Percentiles rank a stretch among this genome's conserved stretches.
phyloP scores from a whole-genome alignment of 2,797 vertebrate genomes.

The Lutjanus argentimaculatus region DNA sequence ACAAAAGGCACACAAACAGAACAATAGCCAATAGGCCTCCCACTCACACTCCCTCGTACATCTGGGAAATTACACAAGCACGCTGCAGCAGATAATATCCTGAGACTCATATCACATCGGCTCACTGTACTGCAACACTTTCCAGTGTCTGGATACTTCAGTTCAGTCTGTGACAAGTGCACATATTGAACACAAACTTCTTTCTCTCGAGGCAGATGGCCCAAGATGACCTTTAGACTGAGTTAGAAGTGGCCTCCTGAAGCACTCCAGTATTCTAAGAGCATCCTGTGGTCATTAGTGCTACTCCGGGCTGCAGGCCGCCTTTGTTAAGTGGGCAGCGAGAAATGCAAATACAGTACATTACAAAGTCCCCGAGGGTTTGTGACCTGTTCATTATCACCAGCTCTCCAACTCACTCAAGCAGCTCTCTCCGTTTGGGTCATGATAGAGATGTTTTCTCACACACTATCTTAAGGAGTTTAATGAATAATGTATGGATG shows the following conservation, averaged over 20 bases:
- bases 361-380: constrained; percentile 16
- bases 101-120: constrained; percentile 19
- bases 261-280: constrained; percentile 29
- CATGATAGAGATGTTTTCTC: constrained; percentile 59
- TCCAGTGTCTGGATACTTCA: not conserved
- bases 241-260: constrained; percentile 22
- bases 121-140: not conserved
- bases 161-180: constrained; percentile 11
- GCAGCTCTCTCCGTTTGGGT: constrained; percentile 48
- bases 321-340: constrained; percentile 47
- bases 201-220: constrained; percentile 8
- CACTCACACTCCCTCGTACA: constrained; percentile 43
- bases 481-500: constrained; percentile 73
- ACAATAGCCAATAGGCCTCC: constrained; percentile 42
- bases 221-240: constrained; percentile 26
- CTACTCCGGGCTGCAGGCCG: constrained; percentile 31
- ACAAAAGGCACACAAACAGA: constrained; percentile 43
- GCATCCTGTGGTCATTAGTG: constrained; percentile 59
- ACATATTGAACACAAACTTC: constrained; percentile 40
- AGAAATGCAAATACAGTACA: constrained; percentile 60
- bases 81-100: constrained; percentile 19
- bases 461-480: constrained; percentile 40
- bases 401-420: constrained; percentile 33
- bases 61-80: constrained; percentile 56
- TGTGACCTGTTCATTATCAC: constrained; percentile 69